Evolutionary conservation across 2,113 vertebrate species (phyloP).

Genomic region (Sisor rabdophorus): DNA sequence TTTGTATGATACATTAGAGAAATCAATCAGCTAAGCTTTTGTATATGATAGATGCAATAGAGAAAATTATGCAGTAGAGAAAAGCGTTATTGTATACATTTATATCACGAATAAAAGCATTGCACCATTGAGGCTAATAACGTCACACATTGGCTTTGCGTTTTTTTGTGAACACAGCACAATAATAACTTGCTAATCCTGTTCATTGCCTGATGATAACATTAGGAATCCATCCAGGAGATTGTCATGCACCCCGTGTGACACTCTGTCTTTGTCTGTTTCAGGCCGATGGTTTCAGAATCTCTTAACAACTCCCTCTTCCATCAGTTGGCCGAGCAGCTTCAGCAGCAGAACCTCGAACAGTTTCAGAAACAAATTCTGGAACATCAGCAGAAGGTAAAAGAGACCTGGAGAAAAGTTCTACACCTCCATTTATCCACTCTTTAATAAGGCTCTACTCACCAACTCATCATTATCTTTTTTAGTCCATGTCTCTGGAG

Average conservation of each 20-base stretch:
- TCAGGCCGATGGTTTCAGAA: slow-evolving; percentile 88
- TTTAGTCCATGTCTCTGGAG: slow-evolving; percentile 70
- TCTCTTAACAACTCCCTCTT: slow-evolving; percentile 96
- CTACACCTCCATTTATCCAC: background rate
- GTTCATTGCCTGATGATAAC: background rate
- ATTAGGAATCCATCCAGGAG: background rate
- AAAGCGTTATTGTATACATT: too few relatives aligned
- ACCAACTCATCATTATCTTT: background rate
- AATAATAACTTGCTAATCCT: too few relatives aligned
- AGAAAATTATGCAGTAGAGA: too few relatives aligned
- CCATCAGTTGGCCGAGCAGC: slow-evolving; percentile 93
- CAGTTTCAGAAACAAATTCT: slow-evolving; percentile 94
- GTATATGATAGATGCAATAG: too few relatives aligned
- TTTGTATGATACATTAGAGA: too few relatives aligned
- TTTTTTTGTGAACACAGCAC: too few relatives aligned
- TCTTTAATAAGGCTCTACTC: background rate
- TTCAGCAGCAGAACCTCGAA: slow-evolving; percentile 96
- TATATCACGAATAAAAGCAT: too few relatives aligned
- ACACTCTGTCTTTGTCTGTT: slow-evolving; percentile 14
- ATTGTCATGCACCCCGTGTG: background rate
- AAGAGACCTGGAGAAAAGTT: background rate
- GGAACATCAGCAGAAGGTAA: slow-evolving; percentile 84
- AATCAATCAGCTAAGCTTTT: too few relatives aligned
- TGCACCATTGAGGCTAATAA: too few relatives aligned
- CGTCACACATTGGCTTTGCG: too few relatives aligned